Conservation (phyloP, 2,888 invertebrate species). For the Serripes groenlandicus region DNA sequence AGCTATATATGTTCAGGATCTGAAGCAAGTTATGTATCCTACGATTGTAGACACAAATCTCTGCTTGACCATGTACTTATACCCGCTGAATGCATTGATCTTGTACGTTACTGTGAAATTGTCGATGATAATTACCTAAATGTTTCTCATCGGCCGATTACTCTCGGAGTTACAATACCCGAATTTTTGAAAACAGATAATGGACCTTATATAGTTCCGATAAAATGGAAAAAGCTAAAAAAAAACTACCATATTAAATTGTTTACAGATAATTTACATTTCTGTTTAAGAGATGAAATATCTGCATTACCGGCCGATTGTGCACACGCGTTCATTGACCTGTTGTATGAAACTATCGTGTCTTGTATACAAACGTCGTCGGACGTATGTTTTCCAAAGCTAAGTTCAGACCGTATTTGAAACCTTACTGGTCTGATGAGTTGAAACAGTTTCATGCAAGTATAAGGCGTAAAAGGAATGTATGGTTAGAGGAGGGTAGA, state of each 20-base stretch:
- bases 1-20: not conserved
- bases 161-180: not conserved
- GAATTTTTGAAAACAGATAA: not conserved
- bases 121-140: conserved; percentile 3
- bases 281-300: not conserved
- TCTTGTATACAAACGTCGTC: not conserved
- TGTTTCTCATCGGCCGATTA: not conserved
- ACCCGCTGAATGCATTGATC: not conserved
- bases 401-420: not conserved
- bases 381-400: not conserved
- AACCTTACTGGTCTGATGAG: not conserved
- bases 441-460: not conserved
- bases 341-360: not conserved
- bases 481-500: not conserved
- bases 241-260: not conserved
- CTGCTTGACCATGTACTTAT: not conserved
- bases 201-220: not conserved
- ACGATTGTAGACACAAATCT: not conserved
- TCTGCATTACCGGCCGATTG: not conserved
- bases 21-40: not conserved
- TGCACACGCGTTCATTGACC: not conserved
- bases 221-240: not conserved
- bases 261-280: not conserved
- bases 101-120: not conserved
- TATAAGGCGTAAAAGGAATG: not conserved